Evolutionary conservation across 2,888 invertebrate species (phyloP), one percentile per base, ranked within the genome.

Genomic region (Xestia rhomboidea): DNA sequence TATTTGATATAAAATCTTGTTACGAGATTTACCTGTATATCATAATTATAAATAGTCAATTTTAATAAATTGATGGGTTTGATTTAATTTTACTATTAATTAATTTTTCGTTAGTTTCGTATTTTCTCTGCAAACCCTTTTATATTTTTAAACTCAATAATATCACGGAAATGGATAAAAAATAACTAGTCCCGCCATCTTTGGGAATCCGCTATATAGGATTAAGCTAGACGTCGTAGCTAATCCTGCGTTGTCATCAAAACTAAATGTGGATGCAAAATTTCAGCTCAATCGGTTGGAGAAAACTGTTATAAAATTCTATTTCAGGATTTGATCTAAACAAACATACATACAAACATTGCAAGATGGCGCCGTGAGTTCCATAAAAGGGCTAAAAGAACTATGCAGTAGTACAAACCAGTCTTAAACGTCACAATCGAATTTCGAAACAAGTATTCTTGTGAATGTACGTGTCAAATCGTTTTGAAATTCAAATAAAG

Each of bases 401-500:
- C 21, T 5, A 34, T 62, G 34, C 5, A 10, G 21, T 34, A 10
- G 38, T 49, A 34, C 41, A 0, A 62, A 6, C 18, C n/a, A 38
- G 41, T 62, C 8, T 49, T 0, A 62, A 83, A 66, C 18, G 30
- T 51, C 18, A 46, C 38, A 27, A 30, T 70, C 54, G 21, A 38
- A 69, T 83, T 78, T 73, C 3, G 27, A 82, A 82, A 80, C 73
- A 44, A 68, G 68, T 44, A 64, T 64, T 63, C 49, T 63, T 60
- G 10, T 57, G 27, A 67, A 46, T 60, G 30, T 46, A 51, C 13
- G 38, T 74, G 62, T 75, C 62, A 82, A 75, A 74, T 54, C 38
- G 60, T 75, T 80, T 73, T 76, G 71, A 77, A 79, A 81, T 79
- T 83, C 49, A 79, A 83, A 77, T 77, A 15, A 38, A 49, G 57